Percentiles rank a stretch among this genome's conserved stretches.
phyloP scores from a whole-genome alignment of 2,888 invertebrate species.

The Hermaeophaga mercurialis region DNA sequence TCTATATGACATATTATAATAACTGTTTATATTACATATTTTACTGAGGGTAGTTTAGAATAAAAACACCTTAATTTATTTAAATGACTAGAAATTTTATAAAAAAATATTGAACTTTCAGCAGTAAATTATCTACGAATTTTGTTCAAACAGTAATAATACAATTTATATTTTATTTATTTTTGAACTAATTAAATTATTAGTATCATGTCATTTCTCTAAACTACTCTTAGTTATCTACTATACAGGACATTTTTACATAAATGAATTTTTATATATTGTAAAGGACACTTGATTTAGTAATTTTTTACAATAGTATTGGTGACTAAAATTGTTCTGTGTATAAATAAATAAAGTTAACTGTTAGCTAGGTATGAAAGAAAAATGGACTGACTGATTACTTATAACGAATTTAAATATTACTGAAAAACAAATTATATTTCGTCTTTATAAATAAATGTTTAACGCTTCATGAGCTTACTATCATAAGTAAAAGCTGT shows the following conservation, averaged over 20 bases:
- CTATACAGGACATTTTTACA: too few species aligned
- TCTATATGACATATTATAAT: slow-evolving; percentile 1
- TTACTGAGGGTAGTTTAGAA: slow-evolving; percentile 1
- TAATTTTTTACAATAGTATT: not conserved
- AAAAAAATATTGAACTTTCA: too few species aligned
- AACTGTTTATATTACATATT: slow-evolving; percentile 21
- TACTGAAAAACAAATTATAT: slow-evolving; percentile 35
- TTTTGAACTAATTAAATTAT: too few species aligned
- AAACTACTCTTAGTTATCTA: too few species aligned
- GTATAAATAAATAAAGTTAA: slow-evolving; percentile 37
- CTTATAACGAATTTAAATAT: slow-evolving; percentile 47
- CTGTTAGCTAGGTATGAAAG: slow-evolving; percentile 43
- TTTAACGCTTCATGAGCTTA: slow-evolving; percentile 54
- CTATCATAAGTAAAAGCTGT: slow-evolving; percentile 49
- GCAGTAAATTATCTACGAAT: too few species aligned
- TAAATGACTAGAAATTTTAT: not conserved
- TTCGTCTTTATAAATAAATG: slow-evolving; percentile 52
- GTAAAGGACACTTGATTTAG: not conserved
- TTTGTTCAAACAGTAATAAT: too few species aligned
- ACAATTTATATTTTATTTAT: too few species aligned
- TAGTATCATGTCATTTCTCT: too few species aligned
- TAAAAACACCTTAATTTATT: not conserved
- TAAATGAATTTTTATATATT: not conserved
- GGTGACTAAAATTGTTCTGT: slow-evolving; percentile 1
- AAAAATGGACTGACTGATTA: slow-evolving; percentile 44